Evolutionary conservation across 2,888 invertebrate genomes (phyloP), one percentile per base, ranked within the genome.

Genomic region (Ommatoiulus sabulosus): DNA sequence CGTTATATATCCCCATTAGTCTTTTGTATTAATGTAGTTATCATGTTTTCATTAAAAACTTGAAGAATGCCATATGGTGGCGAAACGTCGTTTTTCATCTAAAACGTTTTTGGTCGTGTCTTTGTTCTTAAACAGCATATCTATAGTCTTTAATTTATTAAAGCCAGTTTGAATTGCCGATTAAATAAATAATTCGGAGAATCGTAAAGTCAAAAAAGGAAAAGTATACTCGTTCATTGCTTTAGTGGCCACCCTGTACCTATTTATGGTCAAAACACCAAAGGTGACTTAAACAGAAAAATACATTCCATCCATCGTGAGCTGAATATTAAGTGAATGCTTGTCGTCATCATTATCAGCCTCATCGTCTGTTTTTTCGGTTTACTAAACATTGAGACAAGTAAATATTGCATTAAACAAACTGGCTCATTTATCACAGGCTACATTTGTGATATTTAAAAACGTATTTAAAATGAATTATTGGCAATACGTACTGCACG

Each of bases 391-490:
- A 35, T 35, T 12, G 80, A 80, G 80, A 80, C 80, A 80, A 80
- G 80, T 80, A 24, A 80, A 80, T 80, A 80, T 35, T 80, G 80
- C 80, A 80, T 35, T 35, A 80, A 35, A 80, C 80, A 80, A 80
- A 80, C 35, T 80, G 3, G 10, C 80, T 35, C 80, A 80, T 80
- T 80, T 80, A 80, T 80, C 80, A 80, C 35, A 3, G 35, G 80
- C 80, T 24, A 80, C 80, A 80, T 80, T 80, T 80, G 80, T 12
- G 80, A 80, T 80, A 80, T 80, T 80, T 80, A 80, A 80, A 20
- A 80, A 80, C 24, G 80, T 80, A 80, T 80, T 80, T 80, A 80
- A 35, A 80, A 80, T 80, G 80, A 80, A 80, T 80, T 80, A 80
- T 80, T 80, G 80, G 20, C 80, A 80, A 20, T 72, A 24, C 72